Percentiles rank a stretch among this genome's conserved stretches.
Evolutionary conservation across 2,888 invertebrate species (phyloP).

Genomic region (Patella depressa): DNA sequence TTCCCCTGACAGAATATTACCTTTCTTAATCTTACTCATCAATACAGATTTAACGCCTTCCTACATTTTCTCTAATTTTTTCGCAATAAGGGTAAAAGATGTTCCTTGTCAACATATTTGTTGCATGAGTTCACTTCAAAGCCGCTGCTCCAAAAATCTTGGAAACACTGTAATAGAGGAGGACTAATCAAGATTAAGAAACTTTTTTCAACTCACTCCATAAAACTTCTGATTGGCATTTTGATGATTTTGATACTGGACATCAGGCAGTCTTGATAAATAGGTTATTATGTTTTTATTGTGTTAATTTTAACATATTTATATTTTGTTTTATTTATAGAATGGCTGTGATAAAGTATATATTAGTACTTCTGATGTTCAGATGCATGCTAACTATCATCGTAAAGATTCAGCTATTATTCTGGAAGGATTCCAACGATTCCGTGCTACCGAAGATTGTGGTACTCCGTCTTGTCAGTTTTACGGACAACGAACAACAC

Average conservation of each 20-base stretch:
- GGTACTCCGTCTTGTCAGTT: constrained; percentile 92
- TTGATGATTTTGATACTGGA: no score
- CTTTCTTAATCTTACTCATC: no score
- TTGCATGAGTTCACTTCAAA: no score
- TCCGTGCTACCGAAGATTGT: constrained; percentile 96
- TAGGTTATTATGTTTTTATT: not conserved
- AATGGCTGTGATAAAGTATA: constrained; percentile 85
- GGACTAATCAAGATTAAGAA: no score
- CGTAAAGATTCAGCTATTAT: constrained; percentile 97
- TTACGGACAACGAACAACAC: constrained; percentile 94
- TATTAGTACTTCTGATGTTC: constrained; percentile 98
- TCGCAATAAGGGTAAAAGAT: no score
- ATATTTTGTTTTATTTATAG: constrained; percentile 62
- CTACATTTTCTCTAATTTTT: no score
- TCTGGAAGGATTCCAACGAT: constrained; percentile 97
- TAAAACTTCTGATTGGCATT: not conserved
- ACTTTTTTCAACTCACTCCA: no score
- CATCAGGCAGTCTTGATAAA: not conserved
- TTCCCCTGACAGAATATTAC: no score
- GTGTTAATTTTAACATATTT: not conserved
- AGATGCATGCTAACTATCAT: constrained; percentile 99
- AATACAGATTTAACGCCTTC: no score
- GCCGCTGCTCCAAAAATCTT: no score
- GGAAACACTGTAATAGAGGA: no score
- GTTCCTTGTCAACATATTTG: no score